Evolutionary conservation across 1,140 invertebrate species (phyloP).

Genomic region (Zaprionus camerounensis): DNA sequence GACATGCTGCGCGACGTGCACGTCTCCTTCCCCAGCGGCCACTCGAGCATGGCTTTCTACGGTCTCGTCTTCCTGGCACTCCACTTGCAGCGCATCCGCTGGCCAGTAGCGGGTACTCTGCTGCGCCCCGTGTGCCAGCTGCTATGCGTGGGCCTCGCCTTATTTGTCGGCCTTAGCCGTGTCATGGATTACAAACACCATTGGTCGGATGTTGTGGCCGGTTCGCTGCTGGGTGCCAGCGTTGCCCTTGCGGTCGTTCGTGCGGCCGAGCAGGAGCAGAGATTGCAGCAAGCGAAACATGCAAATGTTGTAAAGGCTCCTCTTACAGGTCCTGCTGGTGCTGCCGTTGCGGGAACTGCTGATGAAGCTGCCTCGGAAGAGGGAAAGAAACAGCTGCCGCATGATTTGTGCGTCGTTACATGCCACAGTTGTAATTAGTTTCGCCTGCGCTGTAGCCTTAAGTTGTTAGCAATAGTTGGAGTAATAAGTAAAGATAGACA

Average conservation of each 20-base stretch:
- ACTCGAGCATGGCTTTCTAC: conserved; percentile 92
- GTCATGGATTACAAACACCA: conserved; percentile 99
- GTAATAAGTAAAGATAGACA: conserved; percentile 36
- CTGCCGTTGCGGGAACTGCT: not conserved
- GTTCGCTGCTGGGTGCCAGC: conserved; percentile 85
- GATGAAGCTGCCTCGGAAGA: not conserved
- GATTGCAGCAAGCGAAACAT: not conserved
- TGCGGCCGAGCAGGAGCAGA: conserved; percentile 56
- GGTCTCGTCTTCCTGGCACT: conserved; percentile 91
- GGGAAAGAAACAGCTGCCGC: conserved; percentile 45
- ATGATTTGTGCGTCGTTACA: conserved; percentile 63
- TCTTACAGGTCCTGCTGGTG: not conserved
- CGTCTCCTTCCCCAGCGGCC: conserved; percentile 92
- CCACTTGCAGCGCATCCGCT: conserved; percentile 88
- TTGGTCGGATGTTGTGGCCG: conserved; percentile 88
- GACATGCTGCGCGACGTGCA: conserved; percentile 88
- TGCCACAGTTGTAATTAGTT: conserved; percentile 65
- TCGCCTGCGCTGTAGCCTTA: conserved; percentile 2
- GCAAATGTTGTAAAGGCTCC: conserved; percentile 18
- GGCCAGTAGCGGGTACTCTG: conserved; percentile 31
- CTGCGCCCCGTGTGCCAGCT: conserved; percentile 57
- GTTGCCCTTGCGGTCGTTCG: conserved; percentile 86
- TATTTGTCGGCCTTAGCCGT: conserved; percentile 92
- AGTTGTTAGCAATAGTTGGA: conserved; percentile 29
- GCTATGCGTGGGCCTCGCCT: conserved; percentile 84